Evolutionary conservation across 1,140 invertebrate genomes (phyloP).

Genomic region (Atta cephalotes): DNA sequence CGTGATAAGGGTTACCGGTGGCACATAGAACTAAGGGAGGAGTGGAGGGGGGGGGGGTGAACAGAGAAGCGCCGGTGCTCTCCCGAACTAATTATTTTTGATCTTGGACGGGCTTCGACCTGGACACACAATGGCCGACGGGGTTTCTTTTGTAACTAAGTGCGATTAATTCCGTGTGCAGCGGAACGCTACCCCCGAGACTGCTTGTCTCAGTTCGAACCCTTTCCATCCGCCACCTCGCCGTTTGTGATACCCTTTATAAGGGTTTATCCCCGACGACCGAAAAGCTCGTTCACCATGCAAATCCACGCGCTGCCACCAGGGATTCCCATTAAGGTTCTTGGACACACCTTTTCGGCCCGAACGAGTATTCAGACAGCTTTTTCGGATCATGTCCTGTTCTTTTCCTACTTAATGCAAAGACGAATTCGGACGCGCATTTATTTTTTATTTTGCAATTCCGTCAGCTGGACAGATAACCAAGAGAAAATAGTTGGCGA

Average conservation of each 20-base stretch:
- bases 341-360: slow-evolving; percentile 52
- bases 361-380: slow-evolving; percentile 13
- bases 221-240: neutral
- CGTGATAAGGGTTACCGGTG: slow-evolving; percentile 11
- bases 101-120: slow-evolving; percentile 26
- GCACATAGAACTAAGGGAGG: neutral
- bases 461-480: neutral
- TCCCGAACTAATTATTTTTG: slow-evolving; percentile 73
- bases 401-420: neutral
- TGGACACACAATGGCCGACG: slow-evolving; percentile 64
- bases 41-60: neutral
- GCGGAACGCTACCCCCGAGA: slow-evolving; percentile 77
- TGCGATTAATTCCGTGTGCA: slow-evolving; percentile 77
- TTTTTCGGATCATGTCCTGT: slow-evolving; percentile 23
- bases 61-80: neutral
- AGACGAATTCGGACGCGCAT: neutral
- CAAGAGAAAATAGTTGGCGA: neutral
- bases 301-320: slow-evolving; percentile 74
- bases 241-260: slow-evolving; percentile 58
- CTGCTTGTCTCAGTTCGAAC: slow-evolving; percentile 63
- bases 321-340: slow-evolving; percentile 73
- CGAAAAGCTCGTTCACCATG: slow-evolving; percentile 76
- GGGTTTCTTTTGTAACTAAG: slow-evolving; percentile 75
- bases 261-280: slow-evolving; percentile 60
- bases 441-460: slow-evolving; percentile 22